Conservation (phyloP, 2,113 vertebrate species). For the Mustela nigripes region DNA sequence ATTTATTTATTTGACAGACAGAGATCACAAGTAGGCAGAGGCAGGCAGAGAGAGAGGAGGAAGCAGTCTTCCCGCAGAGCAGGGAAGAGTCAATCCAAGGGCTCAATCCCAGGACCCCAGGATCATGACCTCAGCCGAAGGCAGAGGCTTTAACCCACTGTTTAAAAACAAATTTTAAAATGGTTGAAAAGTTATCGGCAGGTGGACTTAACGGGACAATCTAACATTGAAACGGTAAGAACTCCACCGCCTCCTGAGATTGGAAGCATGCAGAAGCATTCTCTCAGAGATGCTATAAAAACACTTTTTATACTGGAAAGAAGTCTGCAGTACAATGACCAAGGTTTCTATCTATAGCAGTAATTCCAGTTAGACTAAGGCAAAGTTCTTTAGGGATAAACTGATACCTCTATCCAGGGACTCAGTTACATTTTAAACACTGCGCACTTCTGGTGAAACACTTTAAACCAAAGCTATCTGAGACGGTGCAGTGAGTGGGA, state of each 20-base stretch:
- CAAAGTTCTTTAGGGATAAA: background rate
- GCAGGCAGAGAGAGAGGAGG: too few relatives aligned
- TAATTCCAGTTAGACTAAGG: background rate
- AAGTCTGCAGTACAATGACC: background rate
- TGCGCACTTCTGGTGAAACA: background rate
- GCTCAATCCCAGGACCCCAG: too few relatives aligned
- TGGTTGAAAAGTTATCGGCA: background rate
- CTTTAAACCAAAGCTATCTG: background rate
- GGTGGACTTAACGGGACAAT: background rate
- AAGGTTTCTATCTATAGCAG: background rate
- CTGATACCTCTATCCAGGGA: background rate
- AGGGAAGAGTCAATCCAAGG: too few relatives aligned
- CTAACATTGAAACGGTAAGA: background rate
- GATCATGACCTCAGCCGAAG: too few relatives aligned
- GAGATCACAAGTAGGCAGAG: too few relatives aligned
- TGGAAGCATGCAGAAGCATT: background rate
- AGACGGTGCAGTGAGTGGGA: background rate
- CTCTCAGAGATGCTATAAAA: background rate
- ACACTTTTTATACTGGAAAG: background rate
- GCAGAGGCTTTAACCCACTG: too few relatives aligned
- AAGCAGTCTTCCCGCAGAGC: too few relatives aligned
- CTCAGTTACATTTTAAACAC: background rate
- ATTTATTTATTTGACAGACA: too few relatives aligned
- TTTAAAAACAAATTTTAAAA: background rate
- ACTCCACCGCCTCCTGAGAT: background rate